Conservation (phyloP, 2,113 vertebrate species). For the Engraulis encrasicolus region DNA sequence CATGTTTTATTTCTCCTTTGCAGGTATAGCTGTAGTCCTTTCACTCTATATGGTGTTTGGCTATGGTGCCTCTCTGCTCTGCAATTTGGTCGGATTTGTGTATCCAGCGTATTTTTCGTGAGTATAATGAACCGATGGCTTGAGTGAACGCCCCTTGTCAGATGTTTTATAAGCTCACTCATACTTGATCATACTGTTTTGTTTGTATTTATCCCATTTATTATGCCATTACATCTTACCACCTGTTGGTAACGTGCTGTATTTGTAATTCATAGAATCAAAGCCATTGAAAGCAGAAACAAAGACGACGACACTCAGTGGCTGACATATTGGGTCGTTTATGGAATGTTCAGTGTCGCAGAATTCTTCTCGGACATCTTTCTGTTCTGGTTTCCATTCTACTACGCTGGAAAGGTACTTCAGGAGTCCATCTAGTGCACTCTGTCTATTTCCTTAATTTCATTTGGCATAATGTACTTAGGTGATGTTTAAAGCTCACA, state of each 20-base stretch:
- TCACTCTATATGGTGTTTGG: conserved; percentile 89
- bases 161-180: neutral
- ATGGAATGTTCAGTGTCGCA: conserved; percentile 85
- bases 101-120: conserved; percentile 94
- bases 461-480: too few species aligned
- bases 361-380: conserved; percentile 94
- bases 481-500: too few species aligned
- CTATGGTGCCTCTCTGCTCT: conserved; percentile 89
- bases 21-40: conserved; percentile 76
- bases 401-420: conserved; percentile 91
- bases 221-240: neutral
- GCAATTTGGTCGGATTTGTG: conserved; percentile 90
- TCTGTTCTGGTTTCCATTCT: conserved; percentile 97
- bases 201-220: too few species aligned
- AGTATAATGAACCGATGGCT: conserved; percentile 67
- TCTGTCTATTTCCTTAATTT: too few species aligned
- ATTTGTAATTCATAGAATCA: conserved; percentile 76
- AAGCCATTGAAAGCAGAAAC: conserved; percentile 88
- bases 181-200: too few species aligned
- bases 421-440: too few species aligned
- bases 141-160: neutral
- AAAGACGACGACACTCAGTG: conserved; percentile 94
- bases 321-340: conserved; percentile 97
- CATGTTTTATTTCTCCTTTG: conserved; percentile 35
- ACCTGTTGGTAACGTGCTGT: neutral